Base-by-base conservation (phyloP, 2,888 invertebrate species). In the Eulithis prunata region DNA sequence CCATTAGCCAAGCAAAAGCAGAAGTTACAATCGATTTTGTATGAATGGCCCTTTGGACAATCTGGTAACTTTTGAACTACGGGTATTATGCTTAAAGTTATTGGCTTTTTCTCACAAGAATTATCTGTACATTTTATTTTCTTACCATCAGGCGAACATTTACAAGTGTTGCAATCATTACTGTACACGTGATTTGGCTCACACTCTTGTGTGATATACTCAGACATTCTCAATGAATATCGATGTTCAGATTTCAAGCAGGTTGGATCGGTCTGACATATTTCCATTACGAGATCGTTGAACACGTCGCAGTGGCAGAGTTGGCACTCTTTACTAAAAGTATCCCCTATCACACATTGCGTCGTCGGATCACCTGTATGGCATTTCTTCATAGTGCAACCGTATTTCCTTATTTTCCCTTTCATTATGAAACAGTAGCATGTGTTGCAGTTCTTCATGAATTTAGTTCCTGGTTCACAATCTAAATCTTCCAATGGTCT, bases 311-410 rank as follows among this genome's bases (percentile, higher is more conserved):
- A 91, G 4, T 76, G 72, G 47, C 91, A 92, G 7, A 79, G 66
- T n/a, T 83, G 71, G 59, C 91, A 90, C 45, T 85, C 79, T 7
- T 75, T 64, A 43, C 82, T 81, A 41, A 89, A 90, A 0, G 67
- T 64, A 0, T 85, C 79, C 0, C 80, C 81, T 14, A 68, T 66
- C 0, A 88, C 82, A 52, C 91, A 91, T 0, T 56, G 45, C 0
- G n/a, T n/a, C 46, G 0, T 49, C 0, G 13, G 1, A 8, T 53
- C 36, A 11, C 43, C 12, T 7, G 12, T 13, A 5, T 49, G 11
- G 14, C 93, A 93, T 1, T 61, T 57, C 8, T 81, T 83, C 6
- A 86, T 57, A 0, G 94, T 91, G 72, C 94, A 94, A 0, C 82
- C 81, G 49, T 91, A 86, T 10, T 85, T 81, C 69, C 90, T 91